These are phyloP conservation scores for Microtus richardsoni DNA, from an alignment of 2,113 vertebrate species.

Conservation along the genomic window DNA sequence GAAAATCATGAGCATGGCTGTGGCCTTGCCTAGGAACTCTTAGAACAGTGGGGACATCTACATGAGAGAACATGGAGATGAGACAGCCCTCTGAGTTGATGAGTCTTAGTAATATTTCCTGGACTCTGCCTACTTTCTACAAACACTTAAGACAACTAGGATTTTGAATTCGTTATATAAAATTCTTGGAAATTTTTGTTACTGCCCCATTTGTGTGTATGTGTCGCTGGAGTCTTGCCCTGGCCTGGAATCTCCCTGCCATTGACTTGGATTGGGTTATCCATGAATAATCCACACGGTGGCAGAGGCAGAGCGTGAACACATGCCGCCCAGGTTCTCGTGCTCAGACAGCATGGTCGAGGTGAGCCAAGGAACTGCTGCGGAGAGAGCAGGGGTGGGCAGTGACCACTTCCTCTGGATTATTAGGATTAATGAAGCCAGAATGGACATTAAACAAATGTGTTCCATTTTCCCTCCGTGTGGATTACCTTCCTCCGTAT, in stretches of 20 bases:
- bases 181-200: not conserved
- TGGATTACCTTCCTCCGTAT: not conserved
- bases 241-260: not conserved
- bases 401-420: not conserved
- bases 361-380: not conserved
- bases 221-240: not conserved
- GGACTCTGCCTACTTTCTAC: not conserved
- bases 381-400: not conserved
- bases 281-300: not conserved
- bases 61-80: not conserved
- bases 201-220: not conserved
- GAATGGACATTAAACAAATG: slow-evolving; percentile 7
- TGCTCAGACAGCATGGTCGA: not conserved
- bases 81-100: not conserved
- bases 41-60: not conserved
- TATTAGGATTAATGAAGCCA: not conserved
- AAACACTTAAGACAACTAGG: not conserved
- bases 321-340: not conserved
- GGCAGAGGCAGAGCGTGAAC: not conserved
- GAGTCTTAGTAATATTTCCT: not conserved
- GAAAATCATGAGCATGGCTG: not conserved
- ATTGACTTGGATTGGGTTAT: not conserved
- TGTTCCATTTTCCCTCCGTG: not conserved
- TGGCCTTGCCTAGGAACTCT: not conserved
- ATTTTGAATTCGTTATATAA: slow-evolving; percentile 10